Conservation (phyloP, 2,888 invertebrate genomes). For the Dicranocentrus wangi region DNA sequence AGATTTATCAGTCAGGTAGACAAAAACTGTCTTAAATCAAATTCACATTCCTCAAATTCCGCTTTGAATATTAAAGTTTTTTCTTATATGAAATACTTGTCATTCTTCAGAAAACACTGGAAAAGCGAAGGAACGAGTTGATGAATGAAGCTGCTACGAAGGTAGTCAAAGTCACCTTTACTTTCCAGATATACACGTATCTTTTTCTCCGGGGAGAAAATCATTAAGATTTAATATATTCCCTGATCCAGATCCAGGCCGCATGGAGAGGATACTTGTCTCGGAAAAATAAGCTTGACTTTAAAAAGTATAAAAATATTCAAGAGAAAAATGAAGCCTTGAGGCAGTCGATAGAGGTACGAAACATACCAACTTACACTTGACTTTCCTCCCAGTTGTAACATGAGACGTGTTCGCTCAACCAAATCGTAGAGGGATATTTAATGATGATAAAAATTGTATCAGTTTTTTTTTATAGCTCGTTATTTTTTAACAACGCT, state of each 20-base stretch:
- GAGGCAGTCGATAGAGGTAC: slow-evolving; percentile 53
- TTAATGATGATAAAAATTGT: no score
- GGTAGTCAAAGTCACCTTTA: background rate
- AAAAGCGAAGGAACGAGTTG: background rate
- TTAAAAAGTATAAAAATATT: slow-evolving; percentile 64
- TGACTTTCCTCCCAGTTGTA: background rate
- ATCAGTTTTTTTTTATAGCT: background rate
- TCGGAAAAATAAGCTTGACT: slow-evolving; percentile 67
- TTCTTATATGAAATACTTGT: no score
- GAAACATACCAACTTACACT: no score
- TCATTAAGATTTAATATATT: slow-evolving; percentile 7
- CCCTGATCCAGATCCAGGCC: slow-evolving; percentile 64
- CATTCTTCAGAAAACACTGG: no score
- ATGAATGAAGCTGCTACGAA: slow-evolving; percentile 35
- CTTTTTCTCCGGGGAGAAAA: background rate
- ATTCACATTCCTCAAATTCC: background rate
- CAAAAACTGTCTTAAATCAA: background rate
- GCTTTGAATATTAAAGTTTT: background rate
- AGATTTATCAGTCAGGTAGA: background rate
- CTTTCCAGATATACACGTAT: background rate
- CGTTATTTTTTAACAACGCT: slow-evolving; percentile 4
- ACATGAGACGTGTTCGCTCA: background rate
- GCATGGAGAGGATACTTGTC: slow-evolving; percentile 66
- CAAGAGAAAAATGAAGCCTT: slow-evolving; percentile 65
- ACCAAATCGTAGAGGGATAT: no score